Evolutionary conservation across 1,140 invertebrate genomes (phyloP).

Genomic region (Sarcophaga peregrina): DNA sequence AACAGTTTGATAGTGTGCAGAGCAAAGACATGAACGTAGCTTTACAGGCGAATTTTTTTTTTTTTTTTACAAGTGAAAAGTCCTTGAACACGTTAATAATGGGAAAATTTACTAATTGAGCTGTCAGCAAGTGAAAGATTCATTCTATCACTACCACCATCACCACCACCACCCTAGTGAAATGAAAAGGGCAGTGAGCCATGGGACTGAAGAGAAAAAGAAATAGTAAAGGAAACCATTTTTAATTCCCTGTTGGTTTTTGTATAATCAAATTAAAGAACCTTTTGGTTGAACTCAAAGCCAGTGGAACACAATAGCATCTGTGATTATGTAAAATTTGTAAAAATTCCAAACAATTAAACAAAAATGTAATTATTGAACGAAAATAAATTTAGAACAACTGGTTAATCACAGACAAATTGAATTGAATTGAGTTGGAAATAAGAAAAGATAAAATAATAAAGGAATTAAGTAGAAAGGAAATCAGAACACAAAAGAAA

Average conservation of each 20-base stretch:
- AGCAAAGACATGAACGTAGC: not conserved
- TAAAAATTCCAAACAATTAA: too few relatives aligned
- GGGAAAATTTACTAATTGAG: constrained; percentile 12
- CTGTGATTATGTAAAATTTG: too few relatives aligned
- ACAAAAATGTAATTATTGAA: too few relatives aligned
- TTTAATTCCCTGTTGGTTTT: not conserved
- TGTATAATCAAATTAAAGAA: not conserved
- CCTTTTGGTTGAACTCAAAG: not conserved
- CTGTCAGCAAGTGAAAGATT: constrained; percentile 17
- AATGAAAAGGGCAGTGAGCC: not conserved
- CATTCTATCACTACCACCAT: not conserved
- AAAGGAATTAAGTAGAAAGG: too few relatives aligned
- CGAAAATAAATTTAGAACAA: too few relatives aligned
- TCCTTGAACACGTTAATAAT: constrained; percentile 22
- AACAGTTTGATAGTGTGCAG: not conserved
- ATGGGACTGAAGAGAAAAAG: too few relatives aligned
- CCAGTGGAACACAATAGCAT: not conserved
- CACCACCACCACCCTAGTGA: not conserved
- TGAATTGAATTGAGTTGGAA: too few relatives aligned
- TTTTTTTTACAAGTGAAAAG: not conserved
- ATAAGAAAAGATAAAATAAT: too few relatives aligned
- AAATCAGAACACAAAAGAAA: too few relatives aligned
- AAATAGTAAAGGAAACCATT: too few relatives aligned
- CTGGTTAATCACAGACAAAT: too few relatives aligned
- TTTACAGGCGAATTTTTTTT: not conserved